Percentiles rank a stretch among this genome's conserved stretches.
Conservation (phyloP, 1,140 invertebrate species). For the Tribolium madens region DNA sequence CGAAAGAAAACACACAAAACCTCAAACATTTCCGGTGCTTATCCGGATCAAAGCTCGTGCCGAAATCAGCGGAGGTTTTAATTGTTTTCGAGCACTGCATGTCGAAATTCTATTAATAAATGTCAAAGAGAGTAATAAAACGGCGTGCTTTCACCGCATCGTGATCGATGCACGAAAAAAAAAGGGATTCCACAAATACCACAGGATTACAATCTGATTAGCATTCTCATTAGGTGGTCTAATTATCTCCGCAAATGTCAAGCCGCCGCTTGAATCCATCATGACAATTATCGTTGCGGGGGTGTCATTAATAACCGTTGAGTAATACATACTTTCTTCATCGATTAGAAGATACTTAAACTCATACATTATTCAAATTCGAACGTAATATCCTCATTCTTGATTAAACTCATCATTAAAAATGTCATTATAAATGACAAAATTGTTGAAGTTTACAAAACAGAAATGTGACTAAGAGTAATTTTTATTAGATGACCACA, state of each 20-base stretch:
- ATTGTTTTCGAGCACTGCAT: conserved; percentile 7
- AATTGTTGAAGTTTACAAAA: not conserved
- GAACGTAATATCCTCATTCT: conserved; percentile 17
- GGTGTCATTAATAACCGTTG: not conserved
- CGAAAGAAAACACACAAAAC: conserved; percentile 20
- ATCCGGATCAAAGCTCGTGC: not conserved
- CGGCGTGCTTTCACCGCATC: conserved; percentile 9
- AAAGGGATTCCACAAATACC: conserved; percentile 1
- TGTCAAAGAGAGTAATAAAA: conserved; percentile 15
- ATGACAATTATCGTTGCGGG: not conserved
- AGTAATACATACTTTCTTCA: conserved; percentile 15
- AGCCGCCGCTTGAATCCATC: not conserved
- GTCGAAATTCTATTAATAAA: conserved; percentile 23
- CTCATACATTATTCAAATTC: conserved; percentile 19
- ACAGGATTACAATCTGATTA: conserved; percentile 6
- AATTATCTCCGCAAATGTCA: not conserved
- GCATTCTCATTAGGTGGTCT: conserved; percentile 22
- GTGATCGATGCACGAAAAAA: not conserved
- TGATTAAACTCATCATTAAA: conserved; percentile 18
- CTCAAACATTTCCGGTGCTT: conserved; percentile 28
- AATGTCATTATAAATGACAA: conserved; percentile 10
- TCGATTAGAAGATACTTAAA: not conserved
- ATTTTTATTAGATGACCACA: conserved; percentile 25
- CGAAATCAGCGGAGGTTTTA: not conserved
- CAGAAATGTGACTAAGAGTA: conserved; percentile 7